Evolutionary conservation across 2,797 vertebrate genomes (phyloP).

Genomic region (Vultur gryphus): DNA sequence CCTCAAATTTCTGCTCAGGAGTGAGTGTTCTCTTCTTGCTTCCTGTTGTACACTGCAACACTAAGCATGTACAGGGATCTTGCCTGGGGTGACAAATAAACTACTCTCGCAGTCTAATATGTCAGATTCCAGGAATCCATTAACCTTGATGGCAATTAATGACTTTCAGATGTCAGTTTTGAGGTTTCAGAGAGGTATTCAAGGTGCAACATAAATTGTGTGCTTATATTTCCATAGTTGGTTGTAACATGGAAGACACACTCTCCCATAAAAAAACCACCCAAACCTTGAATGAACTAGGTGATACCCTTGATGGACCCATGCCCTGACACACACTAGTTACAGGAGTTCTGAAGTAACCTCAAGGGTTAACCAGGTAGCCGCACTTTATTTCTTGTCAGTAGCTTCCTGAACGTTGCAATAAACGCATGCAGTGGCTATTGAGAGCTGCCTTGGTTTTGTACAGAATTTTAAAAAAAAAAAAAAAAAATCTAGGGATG

Average conservation of each 20-base stretch:
- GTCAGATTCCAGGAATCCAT: background rate
- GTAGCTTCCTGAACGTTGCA: background rate
- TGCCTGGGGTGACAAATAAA: background rate
- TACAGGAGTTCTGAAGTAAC: background rate
- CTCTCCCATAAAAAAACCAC: background rate
- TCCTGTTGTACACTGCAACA: background rate
- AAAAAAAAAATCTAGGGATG: background rate
- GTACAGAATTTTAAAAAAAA: background rate
- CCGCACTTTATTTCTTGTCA: background rate
- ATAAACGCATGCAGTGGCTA: background rate
- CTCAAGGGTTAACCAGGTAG: background rate
- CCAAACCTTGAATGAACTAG: background rate
- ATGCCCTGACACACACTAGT: accelerated
- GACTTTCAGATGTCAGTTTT: background rate
- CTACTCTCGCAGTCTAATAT: background rate
- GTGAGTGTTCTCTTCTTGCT: background rate
- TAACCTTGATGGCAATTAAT: background rate
- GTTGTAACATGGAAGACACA: background rate
- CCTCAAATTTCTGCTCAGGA: background rate
- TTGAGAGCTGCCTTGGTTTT: background rate
- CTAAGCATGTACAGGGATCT: background rate
- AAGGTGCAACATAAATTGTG: background rate
- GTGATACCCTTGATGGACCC: background rate
- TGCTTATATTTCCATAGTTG: background rate
- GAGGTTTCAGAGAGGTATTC: background rate